phyloP scores from a whole-genome alignment of 2,888 invertebrate genomes.

The Xanthorhoe spadicearia region DNA sequence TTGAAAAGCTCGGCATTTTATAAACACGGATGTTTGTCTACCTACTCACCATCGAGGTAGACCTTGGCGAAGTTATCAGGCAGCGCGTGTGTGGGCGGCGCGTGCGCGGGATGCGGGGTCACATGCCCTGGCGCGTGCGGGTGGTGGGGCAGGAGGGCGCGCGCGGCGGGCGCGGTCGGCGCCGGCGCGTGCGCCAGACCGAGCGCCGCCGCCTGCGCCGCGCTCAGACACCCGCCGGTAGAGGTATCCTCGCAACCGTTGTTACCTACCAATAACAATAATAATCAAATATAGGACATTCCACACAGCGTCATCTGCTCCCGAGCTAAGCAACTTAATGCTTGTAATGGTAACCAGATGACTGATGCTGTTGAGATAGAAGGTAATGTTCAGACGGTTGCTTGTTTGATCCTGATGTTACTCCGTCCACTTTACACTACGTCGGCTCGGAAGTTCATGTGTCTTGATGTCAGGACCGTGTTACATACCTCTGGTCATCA shows the following conservation, averaged over 20 bases:
- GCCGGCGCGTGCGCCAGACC: slow-evolving; percentile 73
- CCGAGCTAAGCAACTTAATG: too few species aligned
- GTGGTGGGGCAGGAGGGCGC: slow-evolving; percentile 60
- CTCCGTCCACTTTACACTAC: too few species aligned
- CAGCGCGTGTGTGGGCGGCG: slow-evolving; percentile 50
- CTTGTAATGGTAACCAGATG: too few species aligned
- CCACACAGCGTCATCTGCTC: too few species aligned
- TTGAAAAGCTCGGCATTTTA: too few species aligned
- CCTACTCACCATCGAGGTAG: slow-evolving; percentile 66
- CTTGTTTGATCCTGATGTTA: not conserved
- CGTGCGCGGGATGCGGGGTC: slow-evolving; percentile 37
- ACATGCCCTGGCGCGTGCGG: slow-evolving; percentile 46
- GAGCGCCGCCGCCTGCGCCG: slow-evolving; percentile 77
- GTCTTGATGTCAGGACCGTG: too few species aligned
- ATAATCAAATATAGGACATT: too few species aligned
- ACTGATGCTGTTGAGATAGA: too few species aligned
- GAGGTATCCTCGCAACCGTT: slow-evolving; percentile 43
- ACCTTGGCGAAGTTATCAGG: slow-evolving; percentile 70
- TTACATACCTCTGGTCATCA: slow-evolving; percentile 79
- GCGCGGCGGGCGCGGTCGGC: slow-evolving; percentile 62
- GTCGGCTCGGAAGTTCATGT: too few species aligned
- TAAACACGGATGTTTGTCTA: too few species aligned
- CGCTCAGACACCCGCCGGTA: slow-evolving; percentile 53
- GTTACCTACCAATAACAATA: slow-evolving; percentile 38
- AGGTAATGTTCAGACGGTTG: not conserved